These are phyloP conservation scores for Aplochiton taeniatus DNA, from an alignment of 2,797 vertebrate genomes.

Conservation along the genomic window DNA sequence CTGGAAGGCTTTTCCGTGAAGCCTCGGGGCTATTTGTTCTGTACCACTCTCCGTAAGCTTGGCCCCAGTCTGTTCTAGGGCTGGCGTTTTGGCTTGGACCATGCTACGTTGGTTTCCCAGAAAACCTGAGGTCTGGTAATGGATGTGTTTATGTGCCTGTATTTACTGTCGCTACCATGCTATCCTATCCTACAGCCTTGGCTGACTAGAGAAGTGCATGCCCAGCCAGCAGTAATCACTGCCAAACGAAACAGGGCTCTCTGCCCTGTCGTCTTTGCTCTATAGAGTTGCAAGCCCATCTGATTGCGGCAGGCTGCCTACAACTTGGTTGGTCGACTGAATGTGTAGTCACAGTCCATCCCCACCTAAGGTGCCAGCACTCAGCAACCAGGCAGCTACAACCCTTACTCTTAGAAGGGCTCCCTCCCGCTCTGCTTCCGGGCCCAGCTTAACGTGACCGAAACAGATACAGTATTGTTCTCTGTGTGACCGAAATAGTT, in stretches of 20 bases:
- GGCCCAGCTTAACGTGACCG: not conserved
- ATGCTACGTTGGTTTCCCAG: slow-evolving; percentile 44
- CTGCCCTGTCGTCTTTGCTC: slow-evolving; percentile 1
- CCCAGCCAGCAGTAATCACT: slow-evolving; percentile 6
- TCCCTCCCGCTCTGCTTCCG: not conserved
- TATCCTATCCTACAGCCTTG: slow-evolving; percentile 29
- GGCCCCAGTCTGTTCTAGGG: slow-evolving; percentile 21
- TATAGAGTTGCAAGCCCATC: not conserved
- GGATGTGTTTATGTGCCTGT: slow-evolving; percentile 45
- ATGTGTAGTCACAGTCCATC: slow-evolving; percentile 3
- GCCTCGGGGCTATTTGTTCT: slow-evolving; percentile 36
- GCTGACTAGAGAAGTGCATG: slow-evolving; percentile 24
- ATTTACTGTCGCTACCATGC: slow-evolving; percentile 37
- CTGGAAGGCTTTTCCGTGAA: slow-evolving; percentile 29
- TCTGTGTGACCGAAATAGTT: slow-evolving; percentile 2
- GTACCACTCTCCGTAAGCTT: slow-evolving; percentile 22
- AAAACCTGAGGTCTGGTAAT: slow-evolving; percentile 47
- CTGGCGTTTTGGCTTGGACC: slow-evolving; percentile 23
- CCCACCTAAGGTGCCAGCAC: not conserved
- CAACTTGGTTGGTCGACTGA: not conserved
- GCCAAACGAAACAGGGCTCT: slow-evolving; percentile 8
- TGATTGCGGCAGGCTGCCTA: not conserved
- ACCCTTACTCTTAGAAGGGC: not conserved
- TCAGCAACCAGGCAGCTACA: no score
- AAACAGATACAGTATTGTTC: slow-evolving; percentile 20